A percentile compares a stretch with the other conserved stretches of the same genome.
These are phyloP conservation scores for Tetragnatha versicolor DNA, from an alignment of 1,140 invertebrate species.

Conservation along the genomic window DNA sequence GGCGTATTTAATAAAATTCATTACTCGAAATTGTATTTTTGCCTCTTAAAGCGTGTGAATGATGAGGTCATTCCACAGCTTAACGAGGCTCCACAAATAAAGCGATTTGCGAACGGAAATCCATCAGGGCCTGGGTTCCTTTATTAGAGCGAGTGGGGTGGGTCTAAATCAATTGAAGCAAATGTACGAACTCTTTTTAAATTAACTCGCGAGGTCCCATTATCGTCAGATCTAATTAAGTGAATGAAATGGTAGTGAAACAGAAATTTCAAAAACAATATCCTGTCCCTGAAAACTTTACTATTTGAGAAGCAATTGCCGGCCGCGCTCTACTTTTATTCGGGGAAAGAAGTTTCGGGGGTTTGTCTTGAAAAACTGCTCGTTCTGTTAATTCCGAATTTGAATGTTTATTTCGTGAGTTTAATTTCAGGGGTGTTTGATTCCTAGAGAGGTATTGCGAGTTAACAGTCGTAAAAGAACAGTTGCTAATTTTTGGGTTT, in stretches of 20 bases:
- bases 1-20: slow-evolving; percentile 14
- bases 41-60: slow-evolving; percentile 25
- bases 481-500: too few relatives aligned
- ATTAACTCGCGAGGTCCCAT: slow-evolving; percentile 39
- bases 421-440: too few relatives aligned
- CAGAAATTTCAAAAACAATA: slow-evolving; percentile 47
- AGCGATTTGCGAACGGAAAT: slow-evolving; percentile 49
- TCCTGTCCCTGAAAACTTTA: slow-evolving; percentile 25
- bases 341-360: too few relatives aligned
- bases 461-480: too few relatives aligned
- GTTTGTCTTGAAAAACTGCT: too few relatives aligned
- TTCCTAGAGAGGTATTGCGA: too few relatives aligned
- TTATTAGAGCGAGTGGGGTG: slow-evolving; percentile 34
- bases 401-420: too few relatives aligned
- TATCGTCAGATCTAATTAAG: slow-evolving; percentile 47
- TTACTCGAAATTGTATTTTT: slow-evolving; percentile 38
- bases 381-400: too few relatives aligned
- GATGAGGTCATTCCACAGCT: slow-evolving; percentile 28
- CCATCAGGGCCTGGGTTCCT: slow-evolving; percentile 31
- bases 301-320: slow-evolving; percentile 39
- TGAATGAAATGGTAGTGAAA: slow-evolving; percentile 42
- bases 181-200: slow-evolving; percentile 43
- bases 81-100: slow-evolving; percentile 49
- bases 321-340: slow-evolving; percentile 30
- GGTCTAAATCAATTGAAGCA: slow-evolving; percentile 39